Evolutionary conservation across 2,797 vertebrate genomes (phyloP), one percentile per base, ranked within the genome.

Genomic region (Cyprinella venusta): DNA sequence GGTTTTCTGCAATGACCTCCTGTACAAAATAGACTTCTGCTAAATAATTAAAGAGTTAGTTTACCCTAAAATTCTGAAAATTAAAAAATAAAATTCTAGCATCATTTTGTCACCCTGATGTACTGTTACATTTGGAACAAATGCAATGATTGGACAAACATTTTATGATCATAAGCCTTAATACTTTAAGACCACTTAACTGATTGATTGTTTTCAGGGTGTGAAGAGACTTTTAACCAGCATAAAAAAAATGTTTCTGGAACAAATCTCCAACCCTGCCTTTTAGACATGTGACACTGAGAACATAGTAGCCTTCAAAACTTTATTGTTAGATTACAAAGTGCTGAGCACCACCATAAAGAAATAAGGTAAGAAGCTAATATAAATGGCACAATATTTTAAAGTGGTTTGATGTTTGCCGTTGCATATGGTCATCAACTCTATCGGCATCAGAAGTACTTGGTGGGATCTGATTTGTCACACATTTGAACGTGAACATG

Each of bases 401-500:
- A 2, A 74, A 50, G 38, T 38, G 10, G 21, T 68, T 15, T 38
- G 36, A 21, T 71, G 40, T 2, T 52, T 50, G 16, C 16, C 4
- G 0, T 7, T 15, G 18, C 33, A 71, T 16, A 0, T 24, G 19
- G 13, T 33, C n/a, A 59, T 78, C 24, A 56, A 26, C 24, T 67
- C 21, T 8, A 65, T 36, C 33, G 33, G 40, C n/a, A 59, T 81
- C 80, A 93, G 89, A 94, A 93, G 85, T 92, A 91, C 0, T 80
- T 74, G 40, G 88, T 90, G 38, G 90, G 91, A 77, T 92, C 79
- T 2, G 90, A 85, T 59, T 40, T 80, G 79, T 92, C 87, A 6
- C 91, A 93, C 93, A 94, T 91, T 88, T 95, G 91, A 50, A 95
- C 90, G 5, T 94, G 94, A 65, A 94, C 0, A 3, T 95, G 94